phyloP scores from a whole-genome alignment of 2,113 vertebrate species.

The Prinia subflava region DNA sequence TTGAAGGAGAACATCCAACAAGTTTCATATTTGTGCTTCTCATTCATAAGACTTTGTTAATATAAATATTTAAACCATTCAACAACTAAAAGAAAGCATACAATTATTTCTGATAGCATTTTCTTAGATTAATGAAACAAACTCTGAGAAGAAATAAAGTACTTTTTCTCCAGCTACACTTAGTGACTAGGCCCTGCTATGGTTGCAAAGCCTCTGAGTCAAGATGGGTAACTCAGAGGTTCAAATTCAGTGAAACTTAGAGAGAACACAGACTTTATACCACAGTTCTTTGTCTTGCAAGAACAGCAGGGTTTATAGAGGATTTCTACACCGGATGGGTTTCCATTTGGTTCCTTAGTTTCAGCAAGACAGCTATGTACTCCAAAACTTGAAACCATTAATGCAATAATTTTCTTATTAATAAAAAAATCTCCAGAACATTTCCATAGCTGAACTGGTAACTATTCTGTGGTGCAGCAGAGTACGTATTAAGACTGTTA shows the following conservation, averaged over 20 bases:
- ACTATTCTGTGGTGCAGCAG: neutral
- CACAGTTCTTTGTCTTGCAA: neutral
- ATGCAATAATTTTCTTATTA: neutral
- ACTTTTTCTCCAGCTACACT: neutral
- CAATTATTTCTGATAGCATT: neutral
- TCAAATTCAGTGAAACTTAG: neutral
- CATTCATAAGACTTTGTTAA: neutral
- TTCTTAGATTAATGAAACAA: neutral
- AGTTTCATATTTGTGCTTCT: neutral
- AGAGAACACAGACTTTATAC: neutral
- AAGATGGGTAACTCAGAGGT: neutral
- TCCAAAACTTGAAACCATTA: neutral
- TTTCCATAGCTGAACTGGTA: neutral
- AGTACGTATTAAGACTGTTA: neutral
- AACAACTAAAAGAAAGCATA: neutral
- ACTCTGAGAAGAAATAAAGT: neutral
- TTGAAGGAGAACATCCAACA: neutral
- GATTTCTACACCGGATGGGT: neutral
- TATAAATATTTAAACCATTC: neutral
- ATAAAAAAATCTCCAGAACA: neutral
- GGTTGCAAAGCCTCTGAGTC: neutral
- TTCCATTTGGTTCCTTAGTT: neutral
- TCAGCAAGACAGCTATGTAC: neutral
- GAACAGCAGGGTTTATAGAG: neutral
- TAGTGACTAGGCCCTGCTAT: neutral